Percentiles rank a stretch among this genome's conserved stretches.
Conservation (phyloP, 2,113 vertebrate genomes). For the Hippocampus guttulatus region DNA sequence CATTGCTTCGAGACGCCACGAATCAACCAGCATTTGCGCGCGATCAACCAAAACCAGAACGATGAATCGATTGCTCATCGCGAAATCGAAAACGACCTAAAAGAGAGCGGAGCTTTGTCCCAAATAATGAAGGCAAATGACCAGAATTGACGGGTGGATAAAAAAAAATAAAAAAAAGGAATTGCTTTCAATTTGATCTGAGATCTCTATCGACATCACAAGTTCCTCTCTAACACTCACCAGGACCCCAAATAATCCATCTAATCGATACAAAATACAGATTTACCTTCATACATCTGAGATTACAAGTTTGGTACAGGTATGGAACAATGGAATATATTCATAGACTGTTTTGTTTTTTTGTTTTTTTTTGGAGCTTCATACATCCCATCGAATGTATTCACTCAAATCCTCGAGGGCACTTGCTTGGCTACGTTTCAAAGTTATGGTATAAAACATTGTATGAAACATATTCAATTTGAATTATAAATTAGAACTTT, state of each 20-base stretch:
- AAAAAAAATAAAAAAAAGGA: slow-evolving; percentile 44
- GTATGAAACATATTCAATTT: slow-evolving; percentile 70
- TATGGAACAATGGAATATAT: slow-evolving; percentile 52
- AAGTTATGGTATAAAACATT: slow-evolving; percentile 67
- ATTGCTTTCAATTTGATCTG: slow-evolving; percentile 65
- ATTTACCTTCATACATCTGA: slow-evolving; percentile 64
- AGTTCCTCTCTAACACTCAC: slow-evolving; percentile 32
- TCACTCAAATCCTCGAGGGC: slow-evolving; percentile 67
- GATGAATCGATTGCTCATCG: not conserved
- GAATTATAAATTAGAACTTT: slow-evolving; percentile 74
- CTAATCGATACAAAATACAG: slow-evolving; percentile 62
- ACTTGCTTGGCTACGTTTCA: slow-evolving; percentile 62
- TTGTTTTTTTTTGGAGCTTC: slow-evolving; percentile 23
- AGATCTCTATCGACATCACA: slow-evolving; percentile 42
- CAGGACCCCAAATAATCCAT: slow-evolving; percentile 54
- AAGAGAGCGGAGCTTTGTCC: slow-evolving; percentile 14
- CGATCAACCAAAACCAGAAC: not conserved
- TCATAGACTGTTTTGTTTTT: not conserved
- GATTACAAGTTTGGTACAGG: slow-evolving; percentile 63
- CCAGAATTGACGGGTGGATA: slow-evolving; percentile 24
- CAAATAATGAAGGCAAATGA: slow-evolving; percentile 18
- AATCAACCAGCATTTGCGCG: not conserved
- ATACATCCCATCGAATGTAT: slow-evolving; percentile 54
- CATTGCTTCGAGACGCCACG: not conserved
- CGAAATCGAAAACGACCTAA: slow-evolving; percentile 15